phyloP scores from a whole-genome alignment of 2,113 vertebrate genomes.

The Junco hyemalis region DNA sequence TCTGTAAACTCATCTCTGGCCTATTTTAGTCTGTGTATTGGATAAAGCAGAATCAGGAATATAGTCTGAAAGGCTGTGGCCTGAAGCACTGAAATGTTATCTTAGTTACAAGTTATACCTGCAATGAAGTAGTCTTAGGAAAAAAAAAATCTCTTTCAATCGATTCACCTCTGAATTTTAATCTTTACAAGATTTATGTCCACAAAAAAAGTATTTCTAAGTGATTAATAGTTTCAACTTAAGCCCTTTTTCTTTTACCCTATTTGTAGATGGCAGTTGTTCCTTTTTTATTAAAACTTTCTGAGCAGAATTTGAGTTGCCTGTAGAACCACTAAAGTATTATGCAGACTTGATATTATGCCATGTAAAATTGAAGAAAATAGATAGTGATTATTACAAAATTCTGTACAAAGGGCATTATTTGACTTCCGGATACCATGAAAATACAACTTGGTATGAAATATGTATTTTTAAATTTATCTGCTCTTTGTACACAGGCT shows the following conservation, averaged over 20 bases:
- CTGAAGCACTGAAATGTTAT: slow-evolving; percentile 41
- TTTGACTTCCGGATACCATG: neutral
- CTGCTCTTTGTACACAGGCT: neutral
- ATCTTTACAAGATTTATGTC: neutral
- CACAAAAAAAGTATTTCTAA: neutral
- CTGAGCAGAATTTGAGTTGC: slow-evolving; percentile 9
- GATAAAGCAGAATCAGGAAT: slow-evolving; percentile 31
- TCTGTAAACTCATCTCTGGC: slow-evolving; percentile 18
- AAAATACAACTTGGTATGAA: neutral
- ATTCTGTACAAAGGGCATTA: slow-evolving; percentile 19
- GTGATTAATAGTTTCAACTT: neutral
- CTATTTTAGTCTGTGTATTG: neutral
- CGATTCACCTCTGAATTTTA: neutral
- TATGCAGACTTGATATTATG: slow-evolving; percentile 22
- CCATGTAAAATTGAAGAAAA: slow-evolving; percentile 15
- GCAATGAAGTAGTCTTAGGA: neutral
- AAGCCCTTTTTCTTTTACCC: neutral
- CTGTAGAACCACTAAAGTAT: slow-evolving; percentile 43
- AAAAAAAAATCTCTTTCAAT: neutral
- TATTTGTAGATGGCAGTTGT: slow-evolving; percentile 27
- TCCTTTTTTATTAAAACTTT: slow-evolving; percentile 11
- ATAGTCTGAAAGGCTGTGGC: neutral
- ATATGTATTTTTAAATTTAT: neutral
- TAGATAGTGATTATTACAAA: neutral
- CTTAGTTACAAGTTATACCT: neutral